Evolutionary conservation across 2,113 vertebrate genomes (phyloP).

Genomic region (Arvicanthis niloticus): DNA sequence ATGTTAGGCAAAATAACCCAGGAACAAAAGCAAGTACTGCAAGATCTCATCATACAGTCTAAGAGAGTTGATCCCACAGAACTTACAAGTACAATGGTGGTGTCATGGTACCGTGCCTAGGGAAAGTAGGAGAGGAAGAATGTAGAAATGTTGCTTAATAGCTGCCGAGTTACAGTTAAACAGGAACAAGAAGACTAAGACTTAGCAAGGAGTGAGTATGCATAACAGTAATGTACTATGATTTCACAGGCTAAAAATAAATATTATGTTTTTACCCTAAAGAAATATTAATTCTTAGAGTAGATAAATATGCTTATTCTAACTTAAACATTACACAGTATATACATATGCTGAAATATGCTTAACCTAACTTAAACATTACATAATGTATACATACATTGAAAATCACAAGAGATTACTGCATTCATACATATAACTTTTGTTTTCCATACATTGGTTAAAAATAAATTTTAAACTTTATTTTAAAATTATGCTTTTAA

Average conservation of each 20-base stretch:
- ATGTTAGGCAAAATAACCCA: background rate
- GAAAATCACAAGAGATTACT: background rate
- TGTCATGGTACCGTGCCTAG: no score
- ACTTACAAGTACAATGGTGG: background rate
- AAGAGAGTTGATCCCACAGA: background rate
- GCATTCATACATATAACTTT: background rate
- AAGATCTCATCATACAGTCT: background rate
- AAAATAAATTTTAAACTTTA: background rate
- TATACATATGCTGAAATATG: background rate
- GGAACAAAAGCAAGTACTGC: background rate
- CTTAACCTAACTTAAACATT: no score
- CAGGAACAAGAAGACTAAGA: background rate
- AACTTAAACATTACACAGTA: background rate
- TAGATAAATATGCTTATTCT: background rate
- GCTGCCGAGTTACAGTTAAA: background rate
- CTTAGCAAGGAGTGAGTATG: background rate
- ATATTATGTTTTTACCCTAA: background rate
- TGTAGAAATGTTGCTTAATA: background rate
- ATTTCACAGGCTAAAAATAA: background rate
- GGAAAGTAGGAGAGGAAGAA: background rate
- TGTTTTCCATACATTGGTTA: background rate
- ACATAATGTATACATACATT: background rate
- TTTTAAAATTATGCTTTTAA: background rate
- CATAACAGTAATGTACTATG: background rate
- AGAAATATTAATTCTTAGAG: background rate